Base-by-base conservation (phyloP, 2,888 invertebrate species). In the Temnothorax unifasciatus region DNA sequence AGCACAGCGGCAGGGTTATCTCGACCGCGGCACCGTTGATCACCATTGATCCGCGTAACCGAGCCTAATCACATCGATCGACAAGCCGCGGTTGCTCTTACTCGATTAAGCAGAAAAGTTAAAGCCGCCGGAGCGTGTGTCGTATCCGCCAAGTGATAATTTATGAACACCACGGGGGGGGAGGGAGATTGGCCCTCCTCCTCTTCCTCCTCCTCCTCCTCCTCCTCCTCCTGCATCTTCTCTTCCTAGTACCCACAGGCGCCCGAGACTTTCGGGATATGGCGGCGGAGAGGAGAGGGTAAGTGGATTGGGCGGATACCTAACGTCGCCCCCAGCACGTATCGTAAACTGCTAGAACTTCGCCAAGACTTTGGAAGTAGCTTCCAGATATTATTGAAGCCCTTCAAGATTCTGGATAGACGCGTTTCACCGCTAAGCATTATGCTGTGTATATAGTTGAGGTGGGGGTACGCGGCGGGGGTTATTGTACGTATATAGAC, bases 271-370 rank as follows among this genome's bases (percentile, higher is more conserved):
- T 85, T 86, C 81, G 47, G 82, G 84, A 74, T 83, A 21, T 38
- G 25, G 18, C 11, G 68, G 54, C 25, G 25, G 64, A 13, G 74
- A 34, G 50, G 73, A 61, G 74, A 81, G 85, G 74, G 86, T 90
- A 90, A 90, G 87, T 90, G 87, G 90, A 90, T 90, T 86, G 90
- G 73, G 90, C 84, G 69, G 88, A 86, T 88, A 90, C 82, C 83
- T 87, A 87, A 88, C 86, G 89, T 85, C 89, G 87, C 86, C 85
- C 86, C 84, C 86, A 88, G 90, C 90, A 89, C 90, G 90, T 90
- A 90, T 90, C 90, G 90, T 90, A 90, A 90, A 89, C 90, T 90
- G 90, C 88, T 88, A 87, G 89, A 90, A 90, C 89, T 90, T 90
- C 59, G 89, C 84, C 87, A 82, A 85, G 90, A 90, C 90, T 90